These are phyloP conservation scores for Epirrhoe alternata DNA, from an alignment of 2,888 invertebrate genomes.

Conservation along the genomic window DNA sequence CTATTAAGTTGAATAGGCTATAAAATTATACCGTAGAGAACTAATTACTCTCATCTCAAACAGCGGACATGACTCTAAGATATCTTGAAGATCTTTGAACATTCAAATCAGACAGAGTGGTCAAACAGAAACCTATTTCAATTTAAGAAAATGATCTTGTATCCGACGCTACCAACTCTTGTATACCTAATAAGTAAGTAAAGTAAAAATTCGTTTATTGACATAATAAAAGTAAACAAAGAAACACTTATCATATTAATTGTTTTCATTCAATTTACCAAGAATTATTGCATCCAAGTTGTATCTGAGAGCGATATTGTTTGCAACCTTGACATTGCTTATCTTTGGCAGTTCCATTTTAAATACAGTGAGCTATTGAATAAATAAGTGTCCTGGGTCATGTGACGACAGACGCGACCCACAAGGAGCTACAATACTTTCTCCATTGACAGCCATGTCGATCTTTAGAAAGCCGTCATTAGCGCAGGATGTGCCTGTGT, in stretches of 20 bases:
- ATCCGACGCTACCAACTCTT: not conserved
- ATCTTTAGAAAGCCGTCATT: slow-evolving; percentile 51
- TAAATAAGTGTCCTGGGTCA: not conserved
- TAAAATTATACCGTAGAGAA: too few species aligned
- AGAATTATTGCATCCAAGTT: not conserved
- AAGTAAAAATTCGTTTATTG: too few species aligned
- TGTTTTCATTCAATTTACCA: not conserved
- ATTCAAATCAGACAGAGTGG: too few species aligned
- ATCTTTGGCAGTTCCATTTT: not conserved
- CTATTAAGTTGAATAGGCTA: not conserved
- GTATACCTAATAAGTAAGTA: too few species aligned
- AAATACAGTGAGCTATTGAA: not conserved
- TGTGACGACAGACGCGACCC: slow-evolving; percentile 3
- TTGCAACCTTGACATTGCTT: not conserved
- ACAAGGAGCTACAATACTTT: slow-evolving; percentile 52
- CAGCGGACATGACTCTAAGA: too few species aligned
- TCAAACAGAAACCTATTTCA: too few species aligned
- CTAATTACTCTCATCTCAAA: too few species aligned
- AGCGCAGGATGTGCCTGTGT: slow-evolving; percentile 28
- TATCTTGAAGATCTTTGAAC: too few species aligned
- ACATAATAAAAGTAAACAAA: too few species aligned
- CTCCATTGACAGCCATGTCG: slow-evolving; percentile 51
- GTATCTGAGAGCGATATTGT: not conserved
- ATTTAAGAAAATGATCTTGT: too few species aligned
- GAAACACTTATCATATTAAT: too few species aligned